Base-by-base conservation (phyloP, 2,797 vertebrate species). In the Sciurus vulgaris region DNA sequence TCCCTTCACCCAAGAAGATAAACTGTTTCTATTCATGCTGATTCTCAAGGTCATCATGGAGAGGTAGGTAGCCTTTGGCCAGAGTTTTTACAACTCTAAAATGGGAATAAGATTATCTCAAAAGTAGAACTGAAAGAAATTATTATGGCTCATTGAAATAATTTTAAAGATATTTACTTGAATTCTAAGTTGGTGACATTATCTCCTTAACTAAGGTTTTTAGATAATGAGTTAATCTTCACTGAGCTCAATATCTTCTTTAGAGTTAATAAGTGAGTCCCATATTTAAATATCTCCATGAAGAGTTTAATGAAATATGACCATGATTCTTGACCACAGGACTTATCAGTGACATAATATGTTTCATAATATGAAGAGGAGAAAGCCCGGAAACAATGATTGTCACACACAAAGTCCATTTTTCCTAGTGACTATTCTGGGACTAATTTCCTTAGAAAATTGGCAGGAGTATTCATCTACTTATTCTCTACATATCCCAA, bases 171-270 rank as follows among this genome's bases (percentile, higher is more conserved):
- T 67, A 10, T 38, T 59, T 94, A 10, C 30, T 51, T 85, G 41
- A 95, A 94, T 82, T 85, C 69, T 67, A 94, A 59, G 17, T 63
- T 63, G 28, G 67, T 59, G 63, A 81, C 15, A 41, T 54, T 93
- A 13, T 41, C 69, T 63, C 44, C 65, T 74, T 73, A 69, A 54
- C 15, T n/a, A 54, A 38, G 87, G 12, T 22, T 54, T 87, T 79
- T 44, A 51, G n/a, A 47, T 33, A 93, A 86, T 41, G 35, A 78
- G 33, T 82, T 82, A 26, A 74, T 85, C 3, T 38, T 91, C 24
- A 28, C 69, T 69, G 72, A 18, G 13, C 49, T 95, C 11, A 82
- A 77, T 5, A 56, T 41, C 56, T 22, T 33, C 24, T 56, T 86
- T 78, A 67, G 5, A 69, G 10, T 84, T 61, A 91, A 44, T 74